These are phyloP conservation scores for Rhyacophila brunnea DNA, from an alignment of 1,140 invertebrate genomes.

Conservation along the genomic window DNA sequence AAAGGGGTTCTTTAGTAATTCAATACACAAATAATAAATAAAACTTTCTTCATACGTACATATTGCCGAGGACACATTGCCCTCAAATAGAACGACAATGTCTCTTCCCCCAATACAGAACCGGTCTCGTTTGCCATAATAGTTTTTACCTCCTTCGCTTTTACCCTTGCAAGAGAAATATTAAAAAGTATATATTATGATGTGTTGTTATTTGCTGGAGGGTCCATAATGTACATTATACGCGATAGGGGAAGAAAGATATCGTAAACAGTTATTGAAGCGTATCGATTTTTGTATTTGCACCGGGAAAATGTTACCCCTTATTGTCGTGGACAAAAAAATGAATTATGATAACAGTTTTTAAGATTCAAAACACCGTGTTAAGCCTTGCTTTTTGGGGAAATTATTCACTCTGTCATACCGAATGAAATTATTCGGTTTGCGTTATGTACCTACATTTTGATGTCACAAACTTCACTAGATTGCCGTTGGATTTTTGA, in stretches of 20 bases:
- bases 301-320: background rate
- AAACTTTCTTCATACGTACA: too few relatives aligned
- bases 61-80: background rate
- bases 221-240: background rate
- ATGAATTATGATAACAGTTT: too few relatives aligned
- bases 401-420: too few relatives aligned
- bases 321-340: background rate
- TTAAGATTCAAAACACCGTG: too few relatives aligned
- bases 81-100: background rate
- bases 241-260: background rate
- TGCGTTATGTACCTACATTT: too few relatives aligned
- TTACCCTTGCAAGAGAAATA: background rate
- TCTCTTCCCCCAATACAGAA: background rate
- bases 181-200: background rate
- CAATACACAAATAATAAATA: slow-evolving; percentile 1
- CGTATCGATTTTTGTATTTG: slow-evolving; percentile 1
- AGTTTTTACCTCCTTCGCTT: background rate
- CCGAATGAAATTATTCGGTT: too few relatives aligned
- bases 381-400: too few relatives aligned
- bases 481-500: too few relatives aligned
- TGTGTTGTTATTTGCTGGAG: background rate
- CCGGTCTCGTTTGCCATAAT: background rate
- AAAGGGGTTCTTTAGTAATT: background rate
- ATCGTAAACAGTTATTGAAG: slow-evolving; percentile 2
- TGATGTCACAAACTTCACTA: too few relatives aligned